Conservation (phyloP, 1,140 invertebrate genomes). For the Zaprionus kolodkinae region DNA sequence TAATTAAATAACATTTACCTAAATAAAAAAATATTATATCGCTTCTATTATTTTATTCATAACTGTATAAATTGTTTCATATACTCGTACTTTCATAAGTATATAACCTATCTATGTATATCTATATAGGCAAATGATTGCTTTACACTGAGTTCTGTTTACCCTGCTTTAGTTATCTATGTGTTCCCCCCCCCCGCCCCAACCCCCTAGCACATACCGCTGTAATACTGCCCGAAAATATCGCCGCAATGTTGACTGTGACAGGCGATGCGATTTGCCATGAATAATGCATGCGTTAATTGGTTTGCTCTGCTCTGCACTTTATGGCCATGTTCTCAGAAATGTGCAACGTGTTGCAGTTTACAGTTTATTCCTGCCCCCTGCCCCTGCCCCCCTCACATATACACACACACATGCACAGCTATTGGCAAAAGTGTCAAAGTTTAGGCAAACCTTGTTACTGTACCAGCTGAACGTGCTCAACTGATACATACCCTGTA, state of each 20-base stretch:
- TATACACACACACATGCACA: neutral
- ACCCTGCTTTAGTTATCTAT: no score
- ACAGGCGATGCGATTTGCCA: constrained; percentile 5
- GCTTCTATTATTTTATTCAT: no score
- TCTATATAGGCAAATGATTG: no score
- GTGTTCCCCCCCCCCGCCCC: no score
- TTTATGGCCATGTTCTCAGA: neutral
- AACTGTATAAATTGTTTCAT: no score
- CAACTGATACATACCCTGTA: neutral
- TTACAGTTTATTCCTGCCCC: neutral
- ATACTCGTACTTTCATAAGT: no score
- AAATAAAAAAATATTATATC: no score
- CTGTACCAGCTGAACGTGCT: neutral
- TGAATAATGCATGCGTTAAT: constrained; percentile 62
- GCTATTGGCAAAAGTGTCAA: neutral
- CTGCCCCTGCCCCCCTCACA: neutral
- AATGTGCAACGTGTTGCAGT: neutral
- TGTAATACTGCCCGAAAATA: neutral
- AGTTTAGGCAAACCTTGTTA: neutral
- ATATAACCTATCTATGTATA: no score
- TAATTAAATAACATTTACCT: no score
- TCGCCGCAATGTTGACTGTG: neutral
- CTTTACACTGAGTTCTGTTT: no score
- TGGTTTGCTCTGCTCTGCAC: constrained; percentile 27
- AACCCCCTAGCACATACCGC: no score